These are phyloP conservation scores for Danionella cerebrum DNA, from an alignment of 2,113 vertebrate genomes.

Conservation along the genomic window DNA sequence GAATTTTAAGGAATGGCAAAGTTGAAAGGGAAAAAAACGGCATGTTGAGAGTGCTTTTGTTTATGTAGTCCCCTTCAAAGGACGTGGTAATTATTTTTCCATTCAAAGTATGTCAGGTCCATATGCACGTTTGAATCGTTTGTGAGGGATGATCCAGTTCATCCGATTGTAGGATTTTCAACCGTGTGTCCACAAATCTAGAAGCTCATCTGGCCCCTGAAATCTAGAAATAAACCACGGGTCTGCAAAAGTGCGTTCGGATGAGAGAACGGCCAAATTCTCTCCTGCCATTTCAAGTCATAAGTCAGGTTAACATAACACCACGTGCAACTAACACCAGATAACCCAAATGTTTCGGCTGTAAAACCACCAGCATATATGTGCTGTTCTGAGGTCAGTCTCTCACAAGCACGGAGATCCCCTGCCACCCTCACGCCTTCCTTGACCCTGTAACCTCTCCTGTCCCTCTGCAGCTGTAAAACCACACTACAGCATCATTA, in stretches of 20 bases:
- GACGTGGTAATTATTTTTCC: slow-evolving; percentile 58
- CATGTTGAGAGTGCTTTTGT: slow-evolving; percentile 56
- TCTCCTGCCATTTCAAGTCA: slow-evolving; percentile 40
- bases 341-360: slow-evolving; percentile 43
- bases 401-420: slow-evolving; percentile 24
- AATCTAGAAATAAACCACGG: not conserved
- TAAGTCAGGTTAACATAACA: slow-evolving; percentile 43
- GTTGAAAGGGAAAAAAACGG: slow-evolving; percentile 50
- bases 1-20: slow-evolving; percentile 46
- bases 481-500: slow-evolving; percentile 38
- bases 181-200: not conserved
- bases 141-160: not conserved
- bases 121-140: slow-evolving; percentile 37
- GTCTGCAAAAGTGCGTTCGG: slow-evolving; percentile 4
- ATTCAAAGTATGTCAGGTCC: slow-evolving; percentile 43
- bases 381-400: slow-evolving; percentile 33
- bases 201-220: not conserved
- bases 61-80: slow-evolving; percentile 60
- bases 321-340: slow-evolving; percentile 30
- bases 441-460: slow-evolving; percentile 28
- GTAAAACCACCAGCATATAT: slow-evolving; percentile 38
- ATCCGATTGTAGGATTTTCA: not conserved
- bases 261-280: slow-evolving; percentile 24
- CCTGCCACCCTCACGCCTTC: slow-evolving; percentile 35
- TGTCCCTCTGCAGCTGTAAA: slow-evolving; percentile 43